Base-by-base conservation (phyloP, 2,888 invertebrate species). In the Scrobipalpa atriplicella region DNA sequence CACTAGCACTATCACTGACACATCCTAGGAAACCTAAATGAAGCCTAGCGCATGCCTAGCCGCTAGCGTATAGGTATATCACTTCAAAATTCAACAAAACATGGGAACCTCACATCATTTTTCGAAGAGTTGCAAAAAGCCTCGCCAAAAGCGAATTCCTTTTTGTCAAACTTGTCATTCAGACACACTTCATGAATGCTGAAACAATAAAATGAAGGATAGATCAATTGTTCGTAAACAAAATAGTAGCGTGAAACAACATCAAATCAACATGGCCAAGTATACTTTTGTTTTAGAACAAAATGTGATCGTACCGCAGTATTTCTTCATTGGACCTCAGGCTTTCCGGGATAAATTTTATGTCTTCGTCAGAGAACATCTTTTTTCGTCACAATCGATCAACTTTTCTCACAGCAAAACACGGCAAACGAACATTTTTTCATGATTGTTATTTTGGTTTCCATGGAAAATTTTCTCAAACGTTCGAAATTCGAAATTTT, bases 291-390 rank as follows among this genome's bases (percentile, higher is more conserved):
- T 74, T 75, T 75, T 78, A 78, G 74, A 64, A 70, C 75, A 71
- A 39, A 52, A 67, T 67, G 79, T 80, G 79, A 78, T 80, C 81
- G 73, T 79, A 92, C 92, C 92, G 89, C 86, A 92, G 90, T 75
- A 92, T 87, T 78, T 92, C 90, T 76, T 92, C 90, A 70, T 87
- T 89, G 67, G 87, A 86, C 72, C 84, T 83, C 84, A 86, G 86
- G 79, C 82, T 84, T 78, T 86, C 90, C 71, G 83, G 80, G 72
- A 83, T 82, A 81, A 84, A 85, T 90, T 91, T 92, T 85, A 90
- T 90, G 86, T 92, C 91, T 69, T 91, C 91, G 76, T 91, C 90
- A 72, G 89, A 89, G 84, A 92, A 90, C 92, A 92, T 92, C 83
- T 84, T 90, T 89, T 87, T 87, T 88, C 85, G 80, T 86, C 75